Evolutionary conservation across 2,797 vertebrate genomes (phyloP).

Genomic region (Periparus ater): DNA sequence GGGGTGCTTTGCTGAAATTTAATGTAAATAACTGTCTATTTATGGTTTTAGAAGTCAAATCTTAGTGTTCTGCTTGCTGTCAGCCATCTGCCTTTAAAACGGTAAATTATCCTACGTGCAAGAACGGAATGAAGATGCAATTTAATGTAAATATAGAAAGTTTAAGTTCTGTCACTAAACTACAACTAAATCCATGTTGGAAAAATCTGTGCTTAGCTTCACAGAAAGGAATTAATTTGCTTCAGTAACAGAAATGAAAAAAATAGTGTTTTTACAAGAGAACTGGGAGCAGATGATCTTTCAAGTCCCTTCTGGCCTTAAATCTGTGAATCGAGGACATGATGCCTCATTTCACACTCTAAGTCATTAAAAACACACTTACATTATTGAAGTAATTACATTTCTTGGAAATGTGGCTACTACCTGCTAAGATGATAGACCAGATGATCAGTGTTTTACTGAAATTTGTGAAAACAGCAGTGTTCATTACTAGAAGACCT

Average conservation of each 20-base stretch:
- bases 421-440: conserved; percentile 33
- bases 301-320: conserved; percentile 30
- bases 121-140: background rate
- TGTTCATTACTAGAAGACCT: conserved; percentile 8
- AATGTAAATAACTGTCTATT: background rate
- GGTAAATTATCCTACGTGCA: background rate
- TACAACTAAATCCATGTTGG: background rate
- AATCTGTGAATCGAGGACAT: conserved; percentile 51
- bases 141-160: background rate
- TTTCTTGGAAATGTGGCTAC: conserved; percentile 51
- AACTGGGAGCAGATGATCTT: conserved; percentile 9
- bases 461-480: background rate
- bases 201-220: background rate
- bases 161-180: background rate
- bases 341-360: conserved; percentile 16
- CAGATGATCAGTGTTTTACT: conserved; percentile 31
- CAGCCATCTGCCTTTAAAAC: background rate
- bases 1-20: background rate
- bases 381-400: conserved; percentile 41
- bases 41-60: background rate
- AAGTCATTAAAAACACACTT: conserved; percentile 42
- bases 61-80: background rate
- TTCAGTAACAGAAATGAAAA: background rate
- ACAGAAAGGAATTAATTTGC: background rate
- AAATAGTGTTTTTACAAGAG: background rate